Base-by-base conservation (phyloP, 2,888 invertebrate genomes). In the Patella ulyssiponensis region DNA sequence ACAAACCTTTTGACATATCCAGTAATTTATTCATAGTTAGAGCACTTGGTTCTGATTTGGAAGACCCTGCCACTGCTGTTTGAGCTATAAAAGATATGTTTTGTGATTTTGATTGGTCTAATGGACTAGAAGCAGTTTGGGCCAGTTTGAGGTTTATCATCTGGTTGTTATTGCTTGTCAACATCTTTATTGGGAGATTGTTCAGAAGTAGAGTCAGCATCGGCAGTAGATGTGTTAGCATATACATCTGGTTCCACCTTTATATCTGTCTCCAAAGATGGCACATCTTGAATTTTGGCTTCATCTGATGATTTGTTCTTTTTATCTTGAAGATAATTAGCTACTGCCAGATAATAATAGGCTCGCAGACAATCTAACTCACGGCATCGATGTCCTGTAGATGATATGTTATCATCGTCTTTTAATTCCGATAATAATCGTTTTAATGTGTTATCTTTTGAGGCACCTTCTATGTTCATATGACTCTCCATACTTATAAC, bases 321-420 rank as follows among this genome's bases (percentile, higher is more conserved):
- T 72, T 76, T 82, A 51, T 85, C 82, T 75, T 82, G 80, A 33
- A 88, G 75, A 76, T 82, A 86, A 77, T 84, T 84, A 51, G 88
- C 80, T 73, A 88, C 85, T 11, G 86, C 84, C 71, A 88, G 82
- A 78, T 88, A 89, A 79, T 86, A 88, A 78, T 86, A 89, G 12
- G 88, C 88, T 73, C 88, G 80, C n/a, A 89, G 84, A 75, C 88
- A 88, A 79, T 89, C 89, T 14, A 88, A 80, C 77, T 88, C 88
- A 20, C 88, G 81, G 77, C 89, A 89, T 14, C 88, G 81, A 15
- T 84, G 80, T 53, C 84, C 82, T 27, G 85, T 81, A 53, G 84
- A 86, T 33, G 86, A 87, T 73, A 89, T 83, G 27, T 82, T 76
- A 64, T 83, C 84, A 17, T 88, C 88, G 14, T 88, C 88, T 72